Evolutionary conservation across 2,888 invertebrate genomes (phyloP).

Genomic region (Chloroclystis v-ata): DNA sequence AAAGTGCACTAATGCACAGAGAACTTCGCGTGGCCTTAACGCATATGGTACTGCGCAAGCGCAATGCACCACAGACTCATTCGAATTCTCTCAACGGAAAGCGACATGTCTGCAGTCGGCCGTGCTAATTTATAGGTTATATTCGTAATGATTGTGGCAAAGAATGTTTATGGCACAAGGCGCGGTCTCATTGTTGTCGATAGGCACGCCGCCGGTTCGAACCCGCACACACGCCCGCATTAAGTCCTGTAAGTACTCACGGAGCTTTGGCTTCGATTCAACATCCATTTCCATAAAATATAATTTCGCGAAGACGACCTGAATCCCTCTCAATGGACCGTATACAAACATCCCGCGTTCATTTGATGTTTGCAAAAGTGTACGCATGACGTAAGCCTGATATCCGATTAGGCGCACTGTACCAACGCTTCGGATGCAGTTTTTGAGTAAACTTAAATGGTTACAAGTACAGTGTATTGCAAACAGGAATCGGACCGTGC

Average conservation of each 20-base stretch:
- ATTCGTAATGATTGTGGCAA: constrained; percentile 71
- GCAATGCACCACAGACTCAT: too few species aligned
- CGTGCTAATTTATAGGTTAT: constrained; percentile 73
- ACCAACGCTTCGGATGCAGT: constrained; percentile 31
- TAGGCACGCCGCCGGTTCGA: constrained; percentile 51
- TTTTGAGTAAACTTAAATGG: constrained; percentile 49
- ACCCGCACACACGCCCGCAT: constrained; percentile 60
- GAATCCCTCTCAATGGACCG: constrained; percentile 54
- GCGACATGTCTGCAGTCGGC: constrained; percentile 55
- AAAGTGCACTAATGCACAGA: too few species aligned
- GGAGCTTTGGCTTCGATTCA: constrained; percentile 66
- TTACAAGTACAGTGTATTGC: constrained; percentile 43
- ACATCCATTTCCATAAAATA: constrained; percentile 72
- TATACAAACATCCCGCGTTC: constrained; percentile 32
- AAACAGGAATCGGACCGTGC: constrained; percentile 53
- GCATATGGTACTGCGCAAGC: too few species aligned
- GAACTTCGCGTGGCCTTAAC: too few species aligned
- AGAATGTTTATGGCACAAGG: constrained; percentile 74
- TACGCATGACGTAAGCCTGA: constrained; percentile 36
- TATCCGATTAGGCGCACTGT: constrained; percentile 24
- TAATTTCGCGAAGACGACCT: constrained; percentile 55
- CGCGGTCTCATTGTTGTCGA: constrained; percentile 73
- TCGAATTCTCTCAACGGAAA: constrained; percentile 37
- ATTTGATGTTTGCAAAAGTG: constrained; percentile 43
- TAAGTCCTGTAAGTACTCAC: constrained; percentile 54